Evolutionary conservation across 30 jellyfish, hydroid and myxozoan genomes (phyloP), one percentile per base, ranked within the genome.

Genomic region (Turritopsis dohrnii): DNA sequence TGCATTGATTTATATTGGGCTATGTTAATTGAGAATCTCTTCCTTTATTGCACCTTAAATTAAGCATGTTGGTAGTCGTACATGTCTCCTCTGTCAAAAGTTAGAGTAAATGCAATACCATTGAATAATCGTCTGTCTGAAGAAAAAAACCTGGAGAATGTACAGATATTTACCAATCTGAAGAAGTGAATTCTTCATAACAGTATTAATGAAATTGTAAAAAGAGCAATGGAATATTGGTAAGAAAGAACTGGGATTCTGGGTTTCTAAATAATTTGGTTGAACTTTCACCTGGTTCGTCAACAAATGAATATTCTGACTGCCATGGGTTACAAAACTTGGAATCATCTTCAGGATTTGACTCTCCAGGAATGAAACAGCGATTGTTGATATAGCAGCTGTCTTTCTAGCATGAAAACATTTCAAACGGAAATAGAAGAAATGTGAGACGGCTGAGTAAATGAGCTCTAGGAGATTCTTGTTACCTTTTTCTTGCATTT

Each of bases 401-500:
- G 71, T 71, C 87, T 1, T 21, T 83, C 96, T 89, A 54, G 77
- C 16, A 69, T 69, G 30, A 69, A n/a, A 21, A 3, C 77, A 5
- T 41, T 41, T 3, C 9, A 41, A 41, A 41, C 5, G 60, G 60
- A 41, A 41, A 13, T 5, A 3, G 60, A 5, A 5, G 60, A 41
- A 41, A 41, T 41, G 19, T 60, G 82, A 53, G 22, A 89, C 96
- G n/a, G n/a, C n/a, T n/a, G n/a, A n/a, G n/a, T n/a, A n/a, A n/a
- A n/a, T n/a, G n/a, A n/a, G n/a, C n/a, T 60, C 73, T 18, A 0
- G 73, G 21, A 60, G 21, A 21, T 60, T 21, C 26, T 69, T 69
- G 79, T 75, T 52, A 89, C 96, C 88, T 81, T 89, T 16, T 82
- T 80, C 18, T 23, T 22, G 52, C 96, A 89, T 19, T 80, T 65